Conservation (phyloP, 2,888 invertebrate genomes). For the Thymelicus acteon region DNA sequence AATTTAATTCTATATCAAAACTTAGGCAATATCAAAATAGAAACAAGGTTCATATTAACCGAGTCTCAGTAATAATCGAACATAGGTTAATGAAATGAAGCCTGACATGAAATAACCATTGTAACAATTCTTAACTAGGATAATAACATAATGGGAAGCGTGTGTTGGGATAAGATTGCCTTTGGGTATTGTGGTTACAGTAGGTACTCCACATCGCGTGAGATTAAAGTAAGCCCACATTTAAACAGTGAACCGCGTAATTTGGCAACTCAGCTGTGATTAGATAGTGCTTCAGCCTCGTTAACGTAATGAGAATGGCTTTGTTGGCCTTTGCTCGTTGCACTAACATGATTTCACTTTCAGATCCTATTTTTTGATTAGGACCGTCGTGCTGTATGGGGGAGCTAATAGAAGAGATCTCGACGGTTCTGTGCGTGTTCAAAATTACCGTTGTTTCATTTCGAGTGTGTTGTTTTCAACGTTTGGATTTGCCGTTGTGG, state of each 20-base stretch:
- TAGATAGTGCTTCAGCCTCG: constrained; percentile 80
- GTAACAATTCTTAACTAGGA: constrained; percentile 30
- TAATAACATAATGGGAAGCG: constrained; percentile 35
- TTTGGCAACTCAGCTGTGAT: constrained; percentile 82
- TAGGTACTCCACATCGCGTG: constrained; percentile 55
- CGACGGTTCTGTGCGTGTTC: too few relatives aligned
- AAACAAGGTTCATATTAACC: constrained; percentile 12
- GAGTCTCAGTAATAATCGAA: constrained; percentile 35
- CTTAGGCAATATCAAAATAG: constrained; percentile 8
- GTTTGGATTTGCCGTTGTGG: too few relatives aligned
- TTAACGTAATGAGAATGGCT: constrained; percentile 77
- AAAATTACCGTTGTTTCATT: too few relatives aligned
- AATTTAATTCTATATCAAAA: constrained; percentile 6
- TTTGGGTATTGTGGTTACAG: constrained; percentile 35
- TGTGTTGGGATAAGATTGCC: constrained; percentile 38
- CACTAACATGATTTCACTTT: constrained; percentile 57
- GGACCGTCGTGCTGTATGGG: constrained; percentile 14
- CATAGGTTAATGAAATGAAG: constrained; percentile 40
- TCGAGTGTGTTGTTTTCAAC: too few relatives aligned
- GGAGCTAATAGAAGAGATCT: too few relatives aligned
- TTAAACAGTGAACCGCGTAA: constrained; percentile 78
- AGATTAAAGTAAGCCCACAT: constrained; percentile 78
- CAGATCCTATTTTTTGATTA: constrained; percentile 35
- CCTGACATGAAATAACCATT: constrained; percentile 38
- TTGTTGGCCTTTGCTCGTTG: constrained; percentile 72